A percentile compares a stretch with the other conserved stretches of the same genome.
These are phyloP conservation scores for Carassius gibelio DNA, from an alignment of 2,113 vertebrate genomes.

Conservation along the genomic window DNA sequence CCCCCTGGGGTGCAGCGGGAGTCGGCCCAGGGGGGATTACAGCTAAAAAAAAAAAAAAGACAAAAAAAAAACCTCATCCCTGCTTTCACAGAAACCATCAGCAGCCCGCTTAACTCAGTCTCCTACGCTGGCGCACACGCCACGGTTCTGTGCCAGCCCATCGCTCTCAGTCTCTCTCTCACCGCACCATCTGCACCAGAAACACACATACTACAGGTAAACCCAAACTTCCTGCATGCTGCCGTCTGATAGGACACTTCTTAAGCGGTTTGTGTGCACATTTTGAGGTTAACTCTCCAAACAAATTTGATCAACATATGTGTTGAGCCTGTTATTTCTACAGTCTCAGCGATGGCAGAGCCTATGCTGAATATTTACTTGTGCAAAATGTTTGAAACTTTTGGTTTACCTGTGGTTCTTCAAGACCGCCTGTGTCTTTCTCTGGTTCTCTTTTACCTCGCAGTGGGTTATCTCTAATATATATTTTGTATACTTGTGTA, in stretches of 20 bases:
- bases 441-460: not conserved
- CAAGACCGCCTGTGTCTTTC: not conserved
- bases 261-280: constrained; percentile 44
- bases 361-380: constrained; percentile 55
- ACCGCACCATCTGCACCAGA: constrained; percentile 73
- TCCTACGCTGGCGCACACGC: constrained; percentile 46
- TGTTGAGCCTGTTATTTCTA: constrained; percentile 48
- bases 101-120: constrained; percentile 63
- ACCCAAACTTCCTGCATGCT: constrained; percentile 69
- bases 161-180: constrained; percentile 30
- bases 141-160: constrained; percentile 47
- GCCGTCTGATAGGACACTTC: constrained; percentile 69
- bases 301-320: constrained; percentile 51
- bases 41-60: constrained; percentile 61
- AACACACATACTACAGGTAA: constrained; percentile 61
- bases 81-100: constrained; percentile 74
- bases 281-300: constrained; percentile 45
- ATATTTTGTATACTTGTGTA: not conserved
- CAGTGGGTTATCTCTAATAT: not conserved
- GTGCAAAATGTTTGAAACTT: not conserved
- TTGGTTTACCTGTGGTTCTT: not conserved
- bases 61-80: constrained; percentile 72
- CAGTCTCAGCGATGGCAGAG: constrained; percentile 31
- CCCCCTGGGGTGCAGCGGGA: constrained; percentile 74
- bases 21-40: constrained; percentile 77